Base-by-base conservation (phyloP, 2,888 invertebrate species). In the Drosophila formosana region DNA sequence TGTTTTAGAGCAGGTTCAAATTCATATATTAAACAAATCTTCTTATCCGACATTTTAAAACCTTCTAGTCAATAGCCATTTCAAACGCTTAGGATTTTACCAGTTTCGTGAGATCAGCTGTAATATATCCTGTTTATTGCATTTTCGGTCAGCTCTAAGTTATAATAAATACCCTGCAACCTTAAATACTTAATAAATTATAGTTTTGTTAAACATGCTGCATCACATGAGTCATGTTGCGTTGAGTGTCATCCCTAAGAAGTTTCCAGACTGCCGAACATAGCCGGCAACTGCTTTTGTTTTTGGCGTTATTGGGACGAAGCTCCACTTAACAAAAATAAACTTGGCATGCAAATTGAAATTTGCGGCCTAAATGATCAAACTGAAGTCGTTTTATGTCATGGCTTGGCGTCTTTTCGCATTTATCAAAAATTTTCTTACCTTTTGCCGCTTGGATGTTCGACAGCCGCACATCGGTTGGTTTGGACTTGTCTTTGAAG, bases 371-470 rank as follows among this genome's bases (percentile, higher is more conserved):
- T 53, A 87, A 84, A 87, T 84, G 9, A 2, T 1, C 39, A 11
- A 52, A 1, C 0, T 5, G 0, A 8, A 39, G 0, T 7, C 3
- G 7, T 18, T 73, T 78, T 55, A 13, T 32, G 37, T 67, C 6
- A 72, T 51, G 49, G 8, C 4, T 47, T 26, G 0, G 8, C 51
- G 25, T 58, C 11, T 51, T 73, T 71, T 25, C 0, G 18, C 13
- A 32, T 47, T 72, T 46, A 28, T 52, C 25, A n/a, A 3, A 52
- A 7, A 9, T 55, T 49, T 66, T 58, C 61, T 52, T 94, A 98
- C 98, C 98, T 96, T 99, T 99, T 61, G 98, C 99, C 90, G 99
- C 99, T 93, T 96, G 96, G 89, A 99, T 99, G 92, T 99, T 99
- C 92, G 98, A 99, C 80, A 95, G 94, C 62, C 99, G 95, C 90